Percentiles rank a stretch among this genome's conserved stretches.
Evolutionary conservation across 2,888 invertebrate species (phyloP).

Genomic region (Rhagonycha lutea): DNA sequence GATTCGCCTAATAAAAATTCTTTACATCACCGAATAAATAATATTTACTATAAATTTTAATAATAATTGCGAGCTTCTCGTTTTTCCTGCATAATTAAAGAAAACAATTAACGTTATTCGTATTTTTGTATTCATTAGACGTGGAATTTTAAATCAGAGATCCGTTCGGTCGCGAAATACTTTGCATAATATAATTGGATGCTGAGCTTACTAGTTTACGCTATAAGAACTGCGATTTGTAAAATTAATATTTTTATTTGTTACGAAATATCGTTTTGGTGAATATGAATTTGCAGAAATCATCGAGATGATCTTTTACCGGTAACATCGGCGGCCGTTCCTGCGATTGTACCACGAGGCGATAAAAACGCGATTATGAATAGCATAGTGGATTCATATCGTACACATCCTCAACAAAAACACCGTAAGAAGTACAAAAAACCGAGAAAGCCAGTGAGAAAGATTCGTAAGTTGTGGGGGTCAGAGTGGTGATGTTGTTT

Average conservation of each 20-base stretch:
- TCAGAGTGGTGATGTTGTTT: neutral
- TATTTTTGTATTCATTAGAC: slow-evolving; percentile 7
- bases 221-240: neutral
- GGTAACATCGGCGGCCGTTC: slow-evolving; percentile 48
- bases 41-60: neutral
- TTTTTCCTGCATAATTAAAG: slow-evolving; percentile 4
- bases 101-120: slow-evolving; percentile 3
- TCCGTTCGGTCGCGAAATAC: neutral
- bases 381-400: slow-evolving; percentile 72
- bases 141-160: slow-evolving; percentile 3
- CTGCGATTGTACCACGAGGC: slow-evolving; percentile 66
- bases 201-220: slow-evolving; percentile 3
- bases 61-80: neutral
- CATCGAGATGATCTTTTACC: slow-evolving; percentile 41
- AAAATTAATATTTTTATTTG: neutral
- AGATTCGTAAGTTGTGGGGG: slow-evolving; percentile 53
- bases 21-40: too few relatives aligned
- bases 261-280: neutral
- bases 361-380: slow-evolving; percentile 73
- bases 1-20: neutral
- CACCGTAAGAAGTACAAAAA: slow-evolving; percentile 54
- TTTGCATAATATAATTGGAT: slow-evolving; percentile 10
- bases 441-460: slow-evolving; percentile 50
- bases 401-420: slow-evolving; percentile 51
- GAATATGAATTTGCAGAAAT: slow-evolving; percentile 38